phyloP scores from a whole-genome alignment of 2,797 vertebrate species.

The Neosilurus hyrtlii region DNA sequence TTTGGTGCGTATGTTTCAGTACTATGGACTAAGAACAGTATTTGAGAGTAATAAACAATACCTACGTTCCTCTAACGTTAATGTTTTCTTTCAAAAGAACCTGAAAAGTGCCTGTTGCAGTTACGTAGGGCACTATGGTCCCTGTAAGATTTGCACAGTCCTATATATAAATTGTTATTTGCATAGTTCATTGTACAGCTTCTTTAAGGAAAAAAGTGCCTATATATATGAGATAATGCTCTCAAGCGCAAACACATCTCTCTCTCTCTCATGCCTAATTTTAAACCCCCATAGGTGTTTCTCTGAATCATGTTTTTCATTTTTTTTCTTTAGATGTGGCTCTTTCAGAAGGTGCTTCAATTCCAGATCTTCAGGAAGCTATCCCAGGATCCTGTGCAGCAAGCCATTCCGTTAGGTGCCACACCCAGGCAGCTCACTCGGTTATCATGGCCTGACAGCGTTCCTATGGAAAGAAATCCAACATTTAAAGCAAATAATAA shows the following conservation, averaged over 20 bases:
- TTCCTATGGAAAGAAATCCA: conserved; percentile 69
- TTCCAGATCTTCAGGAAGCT: conserved; percentile 99
- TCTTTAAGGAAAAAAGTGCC: conserved; percentile 37
- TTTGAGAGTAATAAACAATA: conserved; percentile 12
- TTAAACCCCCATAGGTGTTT: background rate
- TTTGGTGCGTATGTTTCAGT: background rate
- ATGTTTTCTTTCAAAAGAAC: background rate
- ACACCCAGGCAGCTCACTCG: conserved; percentile 96
- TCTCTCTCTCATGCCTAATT: conserved; percentile 39
- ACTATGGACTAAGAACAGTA: conserved; percentile 10
- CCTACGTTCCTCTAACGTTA: background rate
- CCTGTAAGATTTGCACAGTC: conserved; percentile 22
- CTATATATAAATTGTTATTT: conserved; percentile 5
- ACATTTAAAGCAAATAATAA: background rate
- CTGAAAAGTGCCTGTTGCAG: conserved; percentile 12
- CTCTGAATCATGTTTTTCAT: conserved; percentile 11
- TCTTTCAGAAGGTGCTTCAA: conserved; percentile 53
- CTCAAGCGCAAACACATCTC: conserved; percentile 59
- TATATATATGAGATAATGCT: conserved; percentile 55
- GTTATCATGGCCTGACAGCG: conserved; percentile 94
- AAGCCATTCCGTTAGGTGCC: conserved; percentile 90
- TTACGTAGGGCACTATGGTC: conserved; percentile 10
- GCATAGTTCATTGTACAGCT: conserved; percentile 29
- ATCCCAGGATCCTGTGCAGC: conserved; percentile 97
- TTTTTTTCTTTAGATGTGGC: background rate